phyloP scores from a whole-genome alignment of 2,113 vertebrate genomes.

The Bubo scandiacus region DNA sequence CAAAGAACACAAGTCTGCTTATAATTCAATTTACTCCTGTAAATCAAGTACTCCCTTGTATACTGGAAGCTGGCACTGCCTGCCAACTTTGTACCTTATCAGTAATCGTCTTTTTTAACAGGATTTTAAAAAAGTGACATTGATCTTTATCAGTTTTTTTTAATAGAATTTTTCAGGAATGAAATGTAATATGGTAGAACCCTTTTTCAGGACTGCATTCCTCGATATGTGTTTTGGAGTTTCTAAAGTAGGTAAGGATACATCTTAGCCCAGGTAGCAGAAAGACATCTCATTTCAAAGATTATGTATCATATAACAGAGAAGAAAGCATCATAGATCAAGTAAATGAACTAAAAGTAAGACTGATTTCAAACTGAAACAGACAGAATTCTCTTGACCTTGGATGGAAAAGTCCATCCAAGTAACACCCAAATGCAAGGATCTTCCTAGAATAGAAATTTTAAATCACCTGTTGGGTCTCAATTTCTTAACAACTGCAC shows the following conservation, averaged over 20 bases:
- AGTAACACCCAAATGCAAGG: neutral
- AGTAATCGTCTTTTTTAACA: neutral
- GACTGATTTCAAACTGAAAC: neutral
- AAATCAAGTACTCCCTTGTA: neutral
- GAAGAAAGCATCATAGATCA: neutral
- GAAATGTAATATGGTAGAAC: neutral
- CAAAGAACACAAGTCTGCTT: neutral
- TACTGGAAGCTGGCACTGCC: neutral
- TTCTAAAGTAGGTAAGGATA: neutral
- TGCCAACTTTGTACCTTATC: neutral
- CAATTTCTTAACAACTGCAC: neutral
- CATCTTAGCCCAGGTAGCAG: neutral
- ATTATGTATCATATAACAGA: neutral
- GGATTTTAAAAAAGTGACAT: neutral
- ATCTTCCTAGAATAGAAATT: neutral
- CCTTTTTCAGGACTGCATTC: neutral
- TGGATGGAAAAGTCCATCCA: neutral
- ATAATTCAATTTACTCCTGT: neutral
- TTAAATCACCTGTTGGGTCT: neutral
- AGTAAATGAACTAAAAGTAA: neutral
- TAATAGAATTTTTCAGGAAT: neutral
- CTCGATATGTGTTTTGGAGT: neutral
- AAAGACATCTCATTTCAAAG: neutral
- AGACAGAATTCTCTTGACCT: neutral
- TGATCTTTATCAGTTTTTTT: neutral